These are phyloP conservation scores for Brachionus koreanus DNA, from an alignment of 1,140 invertebrate species.

Conservation along the genomic window DNA sequence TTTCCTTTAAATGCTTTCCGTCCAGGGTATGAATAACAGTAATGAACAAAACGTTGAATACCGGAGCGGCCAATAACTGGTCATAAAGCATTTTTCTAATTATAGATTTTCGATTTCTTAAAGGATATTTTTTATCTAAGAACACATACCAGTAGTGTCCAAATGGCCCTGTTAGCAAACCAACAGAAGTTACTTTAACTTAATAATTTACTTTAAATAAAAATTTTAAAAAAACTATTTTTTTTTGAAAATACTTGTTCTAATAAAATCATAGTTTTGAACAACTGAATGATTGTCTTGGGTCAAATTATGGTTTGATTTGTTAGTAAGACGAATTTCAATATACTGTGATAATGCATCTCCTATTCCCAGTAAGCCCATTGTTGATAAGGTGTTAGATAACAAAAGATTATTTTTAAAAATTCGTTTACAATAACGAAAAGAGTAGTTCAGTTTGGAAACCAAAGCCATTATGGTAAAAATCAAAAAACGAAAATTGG, in stretches of 20 bases:
- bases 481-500: not conserved
- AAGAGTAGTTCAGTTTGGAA: not conserved
- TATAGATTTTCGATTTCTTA: not conserved
- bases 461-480: not conserved
- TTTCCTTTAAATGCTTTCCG: constrained; percentile 8
- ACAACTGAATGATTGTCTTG: not conserved
- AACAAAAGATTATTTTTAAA: constrained; percentile 9
- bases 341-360: constrained; percentile 23
- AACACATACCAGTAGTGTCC: constrained; percentile 20
- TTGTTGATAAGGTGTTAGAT: constrained; percentile 25
- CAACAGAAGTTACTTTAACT: constrained; percentile 9
- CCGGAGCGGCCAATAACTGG: constrained; percentile 30
- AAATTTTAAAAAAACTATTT: not conserved
- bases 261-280: constrained; percentile 32
- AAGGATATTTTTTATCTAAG: constrained; percentile 34
- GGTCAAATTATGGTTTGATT: not conserved
- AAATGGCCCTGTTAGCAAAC: constrained; percentile 27
- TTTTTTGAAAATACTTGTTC: constrained; percentile 21
- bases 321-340: constrained; percentile 2
- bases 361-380: constrained; percentile 21
- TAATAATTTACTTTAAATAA: not conserved
- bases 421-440: not conserved
- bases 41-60: constrained; percentile 30
- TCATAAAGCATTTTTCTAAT: not conserved
- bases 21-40: constrained; percentile 9